Evolutionary conservation across 2,113 vertebrate species (phyloP).

Genomic region (Menidia beryllina): DNA sequence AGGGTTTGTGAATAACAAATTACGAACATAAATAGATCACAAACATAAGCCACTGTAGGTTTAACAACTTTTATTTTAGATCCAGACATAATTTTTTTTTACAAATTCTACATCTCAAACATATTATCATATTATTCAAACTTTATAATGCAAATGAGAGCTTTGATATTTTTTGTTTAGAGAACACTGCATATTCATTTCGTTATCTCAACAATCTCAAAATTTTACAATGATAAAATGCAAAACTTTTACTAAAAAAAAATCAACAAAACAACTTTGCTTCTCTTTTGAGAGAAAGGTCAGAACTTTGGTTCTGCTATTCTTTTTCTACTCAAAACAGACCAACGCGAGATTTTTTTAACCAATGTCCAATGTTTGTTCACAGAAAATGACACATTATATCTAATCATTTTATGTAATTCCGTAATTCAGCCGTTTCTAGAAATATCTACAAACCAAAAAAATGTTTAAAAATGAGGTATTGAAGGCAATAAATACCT

Average conservation of each 20-base stretch:
- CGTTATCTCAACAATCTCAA: neutral
- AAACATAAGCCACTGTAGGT: neutral
- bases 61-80: slow-evolving; percentile 7
- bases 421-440: neutral
- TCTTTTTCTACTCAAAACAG: too few relatives aligned
- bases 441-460: slow-evolving; percentile 7
- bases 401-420: neutral
- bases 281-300: neutral
- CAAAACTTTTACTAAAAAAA: slow-evolving; percentile 1
- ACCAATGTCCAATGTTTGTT: neutral
- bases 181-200: neutral
- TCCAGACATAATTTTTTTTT: neutral
- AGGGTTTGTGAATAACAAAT: too few relatives aligned
- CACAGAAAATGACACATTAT: neutral
- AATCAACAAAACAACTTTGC: neutral
- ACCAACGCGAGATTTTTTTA: too few relatives aligned
- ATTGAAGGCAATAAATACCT: slow-evolving; percentile 64
- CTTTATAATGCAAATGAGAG: slow-evolving; percentile 7
- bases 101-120: slow-evolving; percentile 4
- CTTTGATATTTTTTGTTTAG: neutral
- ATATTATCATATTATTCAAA: slow-evolving; percentile 1
- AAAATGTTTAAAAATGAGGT: slow-evolving; percentile 54
- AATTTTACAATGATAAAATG: neutral
- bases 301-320: too few relatives aligned
- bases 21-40: neutral